A percentile compares a stretch with the other conserved stretches of the same genome.
Evolutionary conservation across 2,113 vertebrate genomes (phyloP).

Genomic region (Leptocoma aspasia): DNA sequence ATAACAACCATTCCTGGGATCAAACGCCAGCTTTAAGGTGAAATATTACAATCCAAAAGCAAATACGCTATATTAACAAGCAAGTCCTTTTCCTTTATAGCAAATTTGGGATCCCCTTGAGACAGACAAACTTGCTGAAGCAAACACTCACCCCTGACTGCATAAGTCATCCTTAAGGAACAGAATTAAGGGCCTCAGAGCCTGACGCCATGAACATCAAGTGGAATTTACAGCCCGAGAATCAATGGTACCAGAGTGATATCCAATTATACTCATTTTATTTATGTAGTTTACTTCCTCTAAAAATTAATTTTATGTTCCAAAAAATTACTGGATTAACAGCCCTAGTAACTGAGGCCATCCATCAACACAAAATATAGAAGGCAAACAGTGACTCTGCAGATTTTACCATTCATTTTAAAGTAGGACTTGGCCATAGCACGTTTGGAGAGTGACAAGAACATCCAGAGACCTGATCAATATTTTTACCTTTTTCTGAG

Average conservation of each 20-base stretch:
- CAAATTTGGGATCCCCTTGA: background rate
- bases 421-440: background rate
- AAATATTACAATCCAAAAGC: background rate
- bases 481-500: slow-evolving; percentile 23
- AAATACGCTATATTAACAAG: background rate
- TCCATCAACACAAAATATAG: background rate
- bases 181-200: slow-evolving; percentile 32
- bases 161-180: slow-evolving; percentile 33
- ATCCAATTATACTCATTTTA: slow-evolving; percentile 15
- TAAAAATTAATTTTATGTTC: slow-evolving; percentile 12
- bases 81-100: background rate
- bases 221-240: slow-evolving; percentile 43
- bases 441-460: background rate
- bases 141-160: background rate
- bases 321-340: slow-evolving; percentile 26
- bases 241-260: background rate
- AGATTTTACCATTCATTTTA: background rate
- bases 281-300: slow-evolving; percentile 14
- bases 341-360: background rate
- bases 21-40: background rate
- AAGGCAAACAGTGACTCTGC: background rate
- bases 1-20: background rate
- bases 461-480: background rate
- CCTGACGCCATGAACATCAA: background rate
- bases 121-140: background rate